These are phyloP conservation scores for Bombus impatiens DNA, from an alignment of 1,140 invertebrate genomes.

Conservation along the genomic window DNA sequence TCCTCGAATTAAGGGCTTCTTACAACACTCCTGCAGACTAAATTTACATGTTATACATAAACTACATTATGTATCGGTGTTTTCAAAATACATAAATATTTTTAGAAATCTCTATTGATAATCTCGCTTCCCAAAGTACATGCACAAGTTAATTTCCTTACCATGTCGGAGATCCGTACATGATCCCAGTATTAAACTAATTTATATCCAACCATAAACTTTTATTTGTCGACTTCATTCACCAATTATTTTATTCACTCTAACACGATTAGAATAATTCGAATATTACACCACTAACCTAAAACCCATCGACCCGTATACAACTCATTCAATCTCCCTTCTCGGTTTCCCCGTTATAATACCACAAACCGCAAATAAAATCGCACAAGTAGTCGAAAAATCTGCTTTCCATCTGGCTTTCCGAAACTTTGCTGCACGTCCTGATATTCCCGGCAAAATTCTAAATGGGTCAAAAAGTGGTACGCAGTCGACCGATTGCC, in stretches of 20 bases:
- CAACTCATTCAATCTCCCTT: not conserved
- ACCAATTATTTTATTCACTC: too few species aligned
- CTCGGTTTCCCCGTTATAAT: not conserved
- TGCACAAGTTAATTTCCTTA: not conserved
- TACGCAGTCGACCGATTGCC: not conserved
- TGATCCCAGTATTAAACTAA: not conserved
- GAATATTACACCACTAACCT: not conserved
- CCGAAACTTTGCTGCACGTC: not conserved
- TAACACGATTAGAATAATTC: not conserved
- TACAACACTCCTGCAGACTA: not conserved
- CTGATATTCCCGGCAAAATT: not conserved
- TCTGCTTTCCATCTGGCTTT: not conserved
- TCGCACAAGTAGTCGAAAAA: not conserved
- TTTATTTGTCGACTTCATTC: not conserved
- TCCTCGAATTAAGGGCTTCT: not conserved
- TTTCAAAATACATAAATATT: conserved; percentile 1
- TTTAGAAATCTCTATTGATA: not conserved
- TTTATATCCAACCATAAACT: not conserved
- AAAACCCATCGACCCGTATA: not conserved
- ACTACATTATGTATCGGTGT: not conserved
- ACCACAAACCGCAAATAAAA: not conserved
- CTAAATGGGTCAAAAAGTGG: not conserved
- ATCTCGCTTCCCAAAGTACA: not conserved
- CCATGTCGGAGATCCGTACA: not conserved
- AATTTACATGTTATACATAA: not conserved